These are phyloP conservation scores for Autographa gamma DNA, from an alignment of 2,888 invertebrate species.

Conservation along the genomic window DNA sequence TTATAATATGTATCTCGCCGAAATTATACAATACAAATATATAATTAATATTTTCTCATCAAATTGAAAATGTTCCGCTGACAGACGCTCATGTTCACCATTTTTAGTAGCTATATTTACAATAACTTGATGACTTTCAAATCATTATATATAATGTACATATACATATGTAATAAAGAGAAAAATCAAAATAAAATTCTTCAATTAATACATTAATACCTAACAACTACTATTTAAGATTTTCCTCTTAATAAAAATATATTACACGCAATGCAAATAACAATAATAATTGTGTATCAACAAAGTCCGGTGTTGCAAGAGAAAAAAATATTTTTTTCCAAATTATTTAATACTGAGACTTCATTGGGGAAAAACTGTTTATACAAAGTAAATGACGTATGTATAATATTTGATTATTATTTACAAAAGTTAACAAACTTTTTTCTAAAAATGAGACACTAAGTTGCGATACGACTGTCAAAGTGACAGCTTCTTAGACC, in stretches of 20 bases:
- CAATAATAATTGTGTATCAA: constrained; percentile 80
- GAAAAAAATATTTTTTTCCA: constrained; percentile 59
- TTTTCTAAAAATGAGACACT: constrained; percentile 67
- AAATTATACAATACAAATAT: constrained; percentile 86
- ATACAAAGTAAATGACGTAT: constrained; percentile 74
- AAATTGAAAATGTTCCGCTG: constrained; percentile 76
- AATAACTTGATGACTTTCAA: constrained; percentile 86
- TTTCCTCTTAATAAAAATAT: constrained; percentile 88
- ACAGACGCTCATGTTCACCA: constrained; percentile 76
- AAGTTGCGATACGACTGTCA: constrained; percentile 68
- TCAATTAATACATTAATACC: constrained; percentile 88
- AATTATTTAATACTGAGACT: constrained; percentile 82
- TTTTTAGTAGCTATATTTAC: constrained; percentile 86
- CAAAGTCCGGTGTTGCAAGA: constrained; percentile 77
- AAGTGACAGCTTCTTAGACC: constrained; percentile 40
- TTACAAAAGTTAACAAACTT: constrained; percentile 85
- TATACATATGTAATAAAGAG: constrained; percentile 85
- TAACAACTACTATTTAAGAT: constrained; percentile 88
- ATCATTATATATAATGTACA: constrained; percentile 86
- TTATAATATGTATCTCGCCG: constrained; percentile 74
- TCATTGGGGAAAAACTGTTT: constrained; percentile 64
- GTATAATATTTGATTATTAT: constrained; percentile 76
- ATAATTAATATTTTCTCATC: constrained; percentile 75
- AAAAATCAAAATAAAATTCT: constrained; percentile 88
- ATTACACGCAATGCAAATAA: constrained; percentile 86